Base-by-base conservation (phyloP, 2,113 vertebrate genomes). In the Oreotrochilus melanogaster region DNA sequence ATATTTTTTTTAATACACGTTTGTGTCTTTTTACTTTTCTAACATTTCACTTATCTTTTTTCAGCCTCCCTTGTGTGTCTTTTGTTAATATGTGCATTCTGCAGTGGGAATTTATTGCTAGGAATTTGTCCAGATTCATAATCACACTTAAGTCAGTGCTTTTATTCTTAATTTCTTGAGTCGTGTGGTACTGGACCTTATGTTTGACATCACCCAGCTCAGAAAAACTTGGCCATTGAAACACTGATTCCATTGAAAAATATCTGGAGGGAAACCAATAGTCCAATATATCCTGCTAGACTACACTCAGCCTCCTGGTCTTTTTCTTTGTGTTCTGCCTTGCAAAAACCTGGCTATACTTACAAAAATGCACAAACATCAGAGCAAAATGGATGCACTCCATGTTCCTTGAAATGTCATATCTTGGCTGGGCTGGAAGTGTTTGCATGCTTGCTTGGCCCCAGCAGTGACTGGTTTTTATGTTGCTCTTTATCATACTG, bases 321-420 rank as follows among this genome's bases (percentile, higher is more conserved):
- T 95, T 94, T 95, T 88, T 95, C 86, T 93, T 90, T 54, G 39
- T 81, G 71, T 76, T 87, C 67, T 95, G 88, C 74, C 74, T 96
- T 85, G 72, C 50, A 74, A 89, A 93, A 96, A 88, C 45, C 76
- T 96, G 96, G 86, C 90, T 60, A 39, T 65, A 14, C 61, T 96
- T 37, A 11, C 70, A 92, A 79, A 95, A 95, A 93, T 70, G 72
- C 66, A 72, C 89, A 92, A 96, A 93, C 88, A 91, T 39, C 31
- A 72, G 87, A 96, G 61, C 67, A 85, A 91, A 94, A 96, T 97
- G 91, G 88, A 92, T 95, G 81, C 60, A 95, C 86, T 97, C 88
- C 87, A 50, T 86, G 82, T 93, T 95, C 93, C 86, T 89, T 86
- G 92, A 93, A 92, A 70, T 91, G 95, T 96, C 90, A 80, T 74